Base-by-base conservation (phyloP, 53 echinoderm and acorn worm species). In the Paelopatides confundens region DNA sequence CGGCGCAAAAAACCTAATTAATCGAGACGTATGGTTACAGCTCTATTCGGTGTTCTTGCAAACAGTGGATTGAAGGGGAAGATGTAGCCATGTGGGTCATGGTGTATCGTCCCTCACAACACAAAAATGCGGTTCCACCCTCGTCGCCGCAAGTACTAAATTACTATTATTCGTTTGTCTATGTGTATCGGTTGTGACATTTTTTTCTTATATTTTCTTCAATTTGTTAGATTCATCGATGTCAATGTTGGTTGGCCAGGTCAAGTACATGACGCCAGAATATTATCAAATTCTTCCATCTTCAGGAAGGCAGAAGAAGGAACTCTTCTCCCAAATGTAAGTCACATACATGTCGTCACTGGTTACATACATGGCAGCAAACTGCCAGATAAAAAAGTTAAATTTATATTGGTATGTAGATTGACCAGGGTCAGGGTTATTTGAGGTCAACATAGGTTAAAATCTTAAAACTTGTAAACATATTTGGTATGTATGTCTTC, bases 181-280 rank as follows among this genome's bases (percentile, higher is more conserved):
- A 48, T 48, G 48, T 14, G 14, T 12, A 26, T 21, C 13, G 29
- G 67, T 66, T 29, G 17, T 66, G 7, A 66, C 15, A 66, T 35
- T 30, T 30, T 8, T 51, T 12, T 4, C 28, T 85, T 36, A 33
- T 53, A 27, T 43, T 34, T 30, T 54, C 21, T 68, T 54, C 13
- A 47, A 29, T 70, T 52, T 48, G 18, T 21, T 53, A 84, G 87
- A 31, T 93, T 93, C 63, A 93, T 87, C 8, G 85, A 93, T 63
- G 33, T 93, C 12, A 51, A 85, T 64, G 54, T 93, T 5, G 93
- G 93, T 23, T 93, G 87, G 76, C 90, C 90, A 10, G 90, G 81
- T n/a, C 71, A 86, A 24, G 87, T 88, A 3, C 81, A 90, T 36
- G 90, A 88, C 33, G 77, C 93, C 37, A 74, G 71, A 50, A 76